Evolutionary conservation across 2,113 vertebrate genomes (phyloP).

Genomic region (Chamaetylas fuelleborni): DNA sequence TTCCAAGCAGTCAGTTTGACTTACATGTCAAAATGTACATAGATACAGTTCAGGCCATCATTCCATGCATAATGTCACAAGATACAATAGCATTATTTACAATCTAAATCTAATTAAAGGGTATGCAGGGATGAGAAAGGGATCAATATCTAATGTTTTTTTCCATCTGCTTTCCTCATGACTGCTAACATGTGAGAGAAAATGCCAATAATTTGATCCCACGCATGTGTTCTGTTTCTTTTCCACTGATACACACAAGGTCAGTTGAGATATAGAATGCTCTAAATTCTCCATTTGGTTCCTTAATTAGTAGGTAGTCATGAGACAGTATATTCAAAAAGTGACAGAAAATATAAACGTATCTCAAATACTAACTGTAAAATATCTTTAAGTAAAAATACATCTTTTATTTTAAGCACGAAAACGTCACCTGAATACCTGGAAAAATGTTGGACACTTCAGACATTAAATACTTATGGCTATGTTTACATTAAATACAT

Average conservation of each 20-base stretch:
- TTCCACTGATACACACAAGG: slow-evolving; percentile 70
- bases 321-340: neutral
- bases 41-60: neutral
- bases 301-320: slow-evolving; percentile 23
- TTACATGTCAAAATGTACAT: neutral
- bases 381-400: neutral
- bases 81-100: slow-evolving; percentile 77
- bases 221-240: slow-evolving; percentile 70
- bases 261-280: slow-evolving; percentile 65
- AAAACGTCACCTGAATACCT: neutral
- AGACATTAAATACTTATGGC: neutral
- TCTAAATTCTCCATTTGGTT: slow-evolving; percentile 48
- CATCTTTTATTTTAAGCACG: neutral
- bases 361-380: neutral
- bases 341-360: neutral
- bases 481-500: neutral
- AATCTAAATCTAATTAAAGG: slow-evolving; percentile 88
- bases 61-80: neutral
- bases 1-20: neutral
- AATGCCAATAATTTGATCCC: slow-evolving; percentile 79
- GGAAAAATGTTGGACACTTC: neutral
- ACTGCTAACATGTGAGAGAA: slow-evolving; percentile 60
- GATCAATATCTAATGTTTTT: slow-evolving; percentile 84
- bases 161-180: slow-evolving; percentile 81
- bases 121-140: slow-evolving; percentile 65